Evolutionary conservation across 2,888 invertebrate genomes (phyloP).

Genomic region (Tanytarsus gracilentus): DNA sequence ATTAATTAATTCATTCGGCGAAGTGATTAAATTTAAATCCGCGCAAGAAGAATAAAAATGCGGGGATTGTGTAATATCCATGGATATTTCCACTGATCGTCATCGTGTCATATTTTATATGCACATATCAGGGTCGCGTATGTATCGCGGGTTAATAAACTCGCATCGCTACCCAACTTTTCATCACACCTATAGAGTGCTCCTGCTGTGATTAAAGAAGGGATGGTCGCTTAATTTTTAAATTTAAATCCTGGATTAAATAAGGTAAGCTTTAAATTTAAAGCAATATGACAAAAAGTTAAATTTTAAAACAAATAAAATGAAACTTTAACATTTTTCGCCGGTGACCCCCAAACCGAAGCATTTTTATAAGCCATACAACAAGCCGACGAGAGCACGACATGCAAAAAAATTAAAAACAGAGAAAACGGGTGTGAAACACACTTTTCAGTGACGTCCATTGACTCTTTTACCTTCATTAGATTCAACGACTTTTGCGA

Average conservation of each 20-base stretch:
- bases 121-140: too few species aligned
- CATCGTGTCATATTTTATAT: too few species aligned
- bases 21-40: conserved; percentile 8
- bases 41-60: not conserved
- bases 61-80: not conserved
- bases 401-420: conserved; percentile 5
- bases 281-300: too few species aligned
- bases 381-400: not conserved
- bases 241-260: too few species aligned
- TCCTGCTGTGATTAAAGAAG: too few species aligned
- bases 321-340: not conserved
- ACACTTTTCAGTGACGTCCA: conserved; percentile 25
- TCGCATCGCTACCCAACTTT: too few species aligned
- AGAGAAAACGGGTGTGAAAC: conserved; percentile 5
- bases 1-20: conserved; percentile 10
- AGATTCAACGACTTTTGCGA: conserved; percentile 22
- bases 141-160: too few species aligned
- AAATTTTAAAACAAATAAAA: too few species aligned
- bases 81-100: too few species aligned
- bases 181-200: too few species aligned
- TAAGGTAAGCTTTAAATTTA: too few species aligned
- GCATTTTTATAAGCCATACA: not conserved
- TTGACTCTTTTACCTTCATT: conserved; percentile 25
- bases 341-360: conserved; percentile 14
- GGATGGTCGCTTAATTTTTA: too few species aligned